A percentile compares a stretch with the other conserved stretches of the same genome.
Evolutionary conservation across 2,888 invertebrate species (phyloP).

Genomic region (Ectemnius continuus): DNA sequence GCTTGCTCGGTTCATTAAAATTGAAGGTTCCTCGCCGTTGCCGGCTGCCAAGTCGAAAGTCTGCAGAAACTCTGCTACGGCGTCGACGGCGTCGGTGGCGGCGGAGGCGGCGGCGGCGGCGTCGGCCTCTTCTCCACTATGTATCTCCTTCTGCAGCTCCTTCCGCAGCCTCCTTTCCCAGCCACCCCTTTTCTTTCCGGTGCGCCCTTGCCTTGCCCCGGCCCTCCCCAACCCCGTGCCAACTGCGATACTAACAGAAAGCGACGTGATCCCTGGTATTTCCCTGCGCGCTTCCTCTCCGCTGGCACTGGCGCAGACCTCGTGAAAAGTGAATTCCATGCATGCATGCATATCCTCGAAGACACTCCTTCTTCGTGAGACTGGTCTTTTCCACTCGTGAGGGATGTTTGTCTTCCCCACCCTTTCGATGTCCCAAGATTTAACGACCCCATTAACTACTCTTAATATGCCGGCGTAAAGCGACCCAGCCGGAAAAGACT

Average conservation of each 20-base stretch:
- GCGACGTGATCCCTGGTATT: slow-evolving; percentile 40
- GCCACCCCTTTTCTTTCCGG: background rate
- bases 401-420: too few relatives aligned
- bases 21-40: slow-evolving; percentile 58
- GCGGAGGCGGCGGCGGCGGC: background rate
- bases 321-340: slow-evolving; percentile 31
- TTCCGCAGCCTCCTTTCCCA: slow-evolving; percentile 6
- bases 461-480: too few relatives aligned
- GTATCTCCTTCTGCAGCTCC: slow-evolving; percentile 27
- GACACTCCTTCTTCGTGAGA: too few relatives aligned
- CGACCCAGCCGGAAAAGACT: too few relatives aligned
- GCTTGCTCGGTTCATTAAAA: slow-evolving; percentile 60
- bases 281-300: slow-evolving; percentile 26
- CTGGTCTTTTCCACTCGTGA: too few relatives aligned
- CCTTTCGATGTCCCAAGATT: too few relatives aligned
- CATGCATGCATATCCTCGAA: background rate
- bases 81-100: background rate
- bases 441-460: too few relatives aligned
- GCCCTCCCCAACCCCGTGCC: slow-evolving; percentile 1
- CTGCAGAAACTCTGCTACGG: slow-evolving; percentile 35
- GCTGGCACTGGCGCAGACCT: slow-evolving; percentile 19
- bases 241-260: slow-evolving; percentile 32
- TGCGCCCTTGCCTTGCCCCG: background rate
- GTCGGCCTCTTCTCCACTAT: slow-evolving; percentile 20
- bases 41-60: slow-evolving; percentile 60